Base-by-base conservation (phyloP, 2,888 invertebrate genomes). In the Hirudinaria manillensis region DNA sequence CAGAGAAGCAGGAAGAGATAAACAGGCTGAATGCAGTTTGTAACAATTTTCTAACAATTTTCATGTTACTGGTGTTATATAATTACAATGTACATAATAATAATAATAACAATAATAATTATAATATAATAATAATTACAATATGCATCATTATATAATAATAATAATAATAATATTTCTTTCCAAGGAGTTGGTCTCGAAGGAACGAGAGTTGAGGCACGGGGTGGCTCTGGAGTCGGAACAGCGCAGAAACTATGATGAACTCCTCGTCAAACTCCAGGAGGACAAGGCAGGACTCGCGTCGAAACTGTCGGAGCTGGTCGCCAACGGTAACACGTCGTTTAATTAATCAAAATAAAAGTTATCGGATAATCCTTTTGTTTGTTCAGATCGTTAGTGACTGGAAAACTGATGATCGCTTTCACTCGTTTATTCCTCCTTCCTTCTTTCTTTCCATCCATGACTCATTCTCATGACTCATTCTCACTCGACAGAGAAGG, bases 221-320 rank as follows among this genome's bases (percentile, higher is more conserved):
- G 79, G 80, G 51, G 83, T 83, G 27, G 3, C 79, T 34, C 77
- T 79, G n/a, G 81, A 83, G 77, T 80, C 80, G 34, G 80, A 80
- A 2, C 82, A 83, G 75, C 78, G 81, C 19, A 75, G 80, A 55
- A 78, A 81, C 36, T 79, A 84, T 29, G 82, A 83, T 67, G 82
- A 83, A 61, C 77, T 85, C 55, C 78, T 85, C 56, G 82, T 83
- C 76, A 80, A 82, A 75, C 79, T 84, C 6, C 82, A 83, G 38
- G 83, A 83, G 53, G 85, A 85, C 73, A 85, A 85, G 79, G 80
- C 81, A 66, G 79, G 82, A 36, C 81, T 85, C 29, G 81, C 80
- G 51, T 81, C 81, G 75, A 78, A 84, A 34, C 81, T 83, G 71
- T 83, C 83, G 77, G 85, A 85, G 80, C 81, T 85, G 27, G 82